Percentiles rank a stretch among this genome's conserved stretches.
These are phyloP conservation scores for Sycobia sp. DNA, from an alignment of 1,140 invertebrate genomes.

Conservation along the genomic window DNA sequence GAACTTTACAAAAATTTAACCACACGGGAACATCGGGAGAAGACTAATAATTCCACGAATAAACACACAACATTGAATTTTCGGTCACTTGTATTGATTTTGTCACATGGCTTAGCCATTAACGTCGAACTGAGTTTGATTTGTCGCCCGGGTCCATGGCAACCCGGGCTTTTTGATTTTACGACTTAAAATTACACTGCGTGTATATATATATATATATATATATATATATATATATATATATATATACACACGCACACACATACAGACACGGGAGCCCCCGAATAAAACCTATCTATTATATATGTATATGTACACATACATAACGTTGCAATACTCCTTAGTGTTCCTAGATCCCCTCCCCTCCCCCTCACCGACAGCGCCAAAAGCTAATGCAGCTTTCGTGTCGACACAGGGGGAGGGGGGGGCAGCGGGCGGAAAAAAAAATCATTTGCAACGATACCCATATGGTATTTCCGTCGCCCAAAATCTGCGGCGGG, in stretches of 20 bases:
- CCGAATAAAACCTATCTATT: too few relatives aligned
- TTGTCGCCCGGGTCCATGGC: slow-evolving; percentile 36
- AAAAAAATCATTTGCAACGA: too few relatives aligned
- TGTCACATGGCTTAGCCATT: slow-evolving; percentile 48
- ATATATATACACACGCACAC: background rate
- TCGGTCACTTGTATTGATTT: slow-evolving; percentile 51
- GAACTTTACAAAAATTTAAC: slow-evolving; percentile 25
- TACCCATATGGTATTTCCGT: too few relatives aligned
- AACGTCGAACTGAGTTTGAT: slow-evolving; percentile 39
- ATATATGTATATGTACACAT: too few relatives aligned
- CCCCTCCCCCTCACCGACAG: too few relatives aligned
- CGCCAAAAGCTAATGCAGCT: background rate
- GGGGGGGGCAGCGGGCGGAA: background rate
- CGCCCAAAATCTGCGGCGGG: too few relatives aligned
- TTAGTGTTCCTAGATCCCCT: too few relatives aligned
- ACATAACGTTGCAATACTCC: background rate
- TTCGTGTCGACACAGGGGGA: background rate
- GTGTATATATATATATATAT: too few relatives aligned
- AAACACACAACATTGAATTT: slow-evolving; percentile 35
- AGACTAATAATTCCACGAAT: slow-evolving; percentile 40
- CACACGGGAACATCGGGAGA: slow-evolving; percentile 32
- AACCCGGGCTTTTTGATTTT: slow-evolving; percentile 39
- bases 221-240: too few relatives aligned
- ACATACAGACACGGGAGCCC: too few relatives aligned
- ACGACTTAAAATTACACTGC: slow-evolving; percentile 17